Percentiles rank a stretch among this genome's conserved stretches.
These are phyloP conservation scores for Turritopsis dohrnii DNA, from an alignment of 30 jellyfish, hydroid and myxozoan species.

Conservation along the genomic window DNA sequence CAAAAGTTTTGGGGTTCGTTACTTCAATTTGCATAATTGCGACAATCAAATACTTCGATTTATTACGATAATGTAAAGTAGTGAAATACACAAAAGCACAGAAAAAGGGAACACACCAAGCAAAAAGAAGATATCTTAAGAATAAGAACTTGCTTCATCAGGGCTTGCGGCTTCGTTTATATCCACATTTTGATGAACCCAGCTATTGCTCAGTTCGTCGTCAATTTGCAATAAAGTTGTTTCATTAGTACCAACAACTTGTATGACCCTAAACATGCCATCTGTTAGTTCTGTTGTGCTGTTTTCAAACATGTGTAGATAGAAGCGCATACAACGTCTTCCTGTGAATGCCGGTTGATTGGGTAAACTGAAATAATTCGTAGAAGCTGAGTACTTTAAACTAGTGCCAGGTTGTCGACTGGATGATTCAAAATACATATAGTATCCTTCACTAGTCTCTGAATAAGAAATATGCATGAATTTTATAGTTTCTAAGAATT, in stretches of 20 bases:
- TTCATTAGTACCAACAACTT: neutral
- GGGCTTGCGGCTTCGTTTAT: neutral
- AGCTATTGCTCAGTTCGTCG: neutral
- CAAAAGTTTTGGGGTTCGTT: too few relatives aligned
- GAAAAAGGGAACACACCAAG: too few relatives aligned
- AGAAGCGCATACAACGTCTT: neutral
- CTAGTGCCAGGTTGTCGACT: neutral
- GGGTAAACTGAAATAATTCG: neutral
- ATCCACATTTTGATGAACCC: neutral
- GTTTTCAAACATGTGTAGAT: constrained; percentile 7
- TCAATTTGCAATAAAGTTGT: neutral
- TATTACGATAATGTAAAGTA: too few relatives aligned
- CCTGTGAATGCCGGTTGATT: constrained; percentile 15
- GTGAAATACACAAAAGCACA: too few relatives aligned
- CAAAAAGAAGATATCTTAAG: too few relatives aligned
- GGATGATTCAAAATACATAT: constrained; percentile 3
- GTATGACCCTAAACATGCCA: neutral
- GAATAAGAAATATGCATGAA: too few relatives aligned
- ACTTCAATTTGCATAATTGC: too few relatives aligned
- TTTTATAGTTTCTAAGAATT: too few relatives aligned
- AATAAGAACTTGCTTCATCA: neutral
- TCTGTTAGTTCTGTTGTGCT: neutral
- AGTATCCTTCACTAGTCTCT: neutral
- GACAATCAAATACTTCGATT: too few relatives aligned
- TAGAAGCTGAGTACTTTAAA: neutral